These are phyloP conservation scores for Anhinga anhinga DNA, from an alignment of 2,113 vertebrate species.

Conservation along the genomic window DNA sequence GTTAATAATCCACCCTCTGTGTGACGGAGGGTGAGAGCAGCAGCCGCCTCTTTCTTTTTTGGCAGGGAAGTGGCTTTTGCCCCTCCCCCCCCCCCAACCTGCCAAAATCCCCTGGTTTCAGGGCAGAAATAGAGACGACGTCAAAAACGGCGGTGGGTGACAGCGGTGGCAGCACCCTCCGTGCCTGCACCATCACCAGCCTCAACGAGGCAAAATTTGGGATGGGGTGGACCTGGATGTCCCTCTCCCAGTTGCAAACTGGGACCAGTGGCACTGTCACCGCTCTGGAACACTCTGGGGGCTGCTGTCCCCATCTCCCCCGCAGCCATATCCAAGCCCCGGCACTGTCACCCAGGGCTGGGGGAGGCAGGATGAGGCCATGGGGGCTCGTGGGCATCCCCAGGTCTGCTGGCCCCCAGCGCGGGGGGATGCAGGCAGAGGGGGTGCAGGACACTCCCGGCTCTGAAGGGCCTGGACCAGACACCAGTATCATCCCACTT, in stretches of 20 bases:
- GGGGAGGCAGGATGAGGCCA: neutral
- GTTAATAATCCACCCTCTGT: neutral
- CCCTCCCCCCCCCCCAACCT: constrained; percentile 9
- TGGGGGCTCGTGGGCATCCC: neutral
- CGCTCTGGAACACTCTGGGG: accelerated
- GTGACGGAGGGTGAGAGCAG: neutral
- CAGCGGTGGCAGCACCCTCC: neutral
- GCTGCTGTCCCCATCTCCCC: neutral
- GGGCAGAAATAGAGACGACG: neutral
- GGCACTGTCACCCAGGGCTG: neutral
- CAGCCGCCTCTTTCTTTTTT: neutral
- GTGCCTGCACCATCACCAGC: accelerated
- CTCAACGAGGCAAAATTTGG: neutral
- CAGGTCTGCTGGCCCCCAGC: accelerated
- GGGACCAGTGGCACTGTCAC: neutral
- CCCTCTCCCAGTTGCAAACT: neutral
- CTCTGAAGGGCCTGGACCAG: neutral
- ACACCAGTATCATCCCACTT: accelerated
- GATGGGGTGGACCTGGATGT: neutral
- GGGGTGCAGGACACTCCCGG: neutral
- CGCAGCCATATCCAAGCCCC: neutral
- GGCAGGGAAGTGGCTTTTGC: constrained; percentile 7
- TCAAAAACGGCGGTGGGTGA: accelerated
- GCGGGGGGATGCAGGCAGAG: neutral
- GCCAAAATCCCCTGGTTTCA: constrained; percentile 33